A percentile compares a stretch with the other conserved stretches of the same genome.
Evolutionary conservation across 1,140 invertebrate species (phyloP).

Genomic region (Trichomalopsis sarcophagae): DNA sequence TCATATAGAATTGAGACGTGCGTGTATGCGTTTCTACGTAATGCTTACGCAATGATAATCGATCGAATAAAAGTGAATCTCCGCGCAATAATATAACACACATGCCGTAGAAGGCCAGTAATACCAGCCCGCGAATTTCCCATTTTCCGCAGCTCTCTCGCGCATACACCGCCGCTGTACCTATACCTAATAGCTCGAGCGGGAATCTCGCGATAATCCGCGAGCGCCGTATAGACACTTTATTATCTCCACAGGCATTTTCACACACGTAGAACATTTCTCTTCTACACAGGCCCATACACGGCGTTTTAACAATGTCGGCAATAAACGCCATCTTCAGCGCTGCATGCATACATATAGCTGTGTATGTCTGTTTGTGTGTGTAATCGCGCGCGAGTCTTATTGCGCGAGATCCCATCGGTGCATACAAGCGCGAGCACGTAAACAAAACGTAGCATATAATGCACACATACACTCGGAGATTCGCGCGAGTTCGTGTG

Average conservation of each 20-base stretch:
- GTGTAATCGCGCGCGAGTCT: background rate
- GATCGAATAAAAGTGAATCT: background rate
- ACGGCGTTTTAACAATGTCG: conserved; percentile 10
- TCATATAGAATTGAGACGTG: no score
- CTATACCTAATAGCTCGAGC: no score
- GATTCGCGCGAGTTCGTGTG: background rate
- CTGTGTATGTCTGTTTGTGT: no score
- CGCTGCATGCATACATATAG: background rate
- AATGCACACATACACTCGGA: background rate
- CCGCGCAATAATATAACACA: no score
- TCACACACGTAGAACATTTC: conserved; percentile 38
- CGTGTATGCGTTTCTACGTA: no score
- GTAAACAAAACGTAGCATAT: background rate
- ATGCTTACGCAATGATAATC: background rate
- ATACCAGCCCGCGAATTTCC: conserved; percentile 8
- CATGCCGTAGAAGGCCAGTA: no score
- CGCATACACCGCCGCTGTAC: no score
- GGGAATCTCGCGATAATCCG: conserved; percentile 9
- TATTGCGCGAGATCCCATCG: conserved; percentile 15
- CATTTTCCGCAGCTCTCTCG: background rate
- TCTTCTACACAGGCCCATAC: background rate
- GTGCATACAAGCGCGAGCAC: background rate
- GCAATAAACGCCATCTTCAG: conserved; percentile 45
- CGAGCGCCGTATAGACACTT: background rate
- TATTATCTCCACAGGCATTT: conserved; percentile 30